Percentiles rank a stretch among this genome's conserved stretches.
Evolutionary conservation across 2,797 vertebrate genomes (phyloP).

Genomic region (Sitta carolinensis): DNA sequence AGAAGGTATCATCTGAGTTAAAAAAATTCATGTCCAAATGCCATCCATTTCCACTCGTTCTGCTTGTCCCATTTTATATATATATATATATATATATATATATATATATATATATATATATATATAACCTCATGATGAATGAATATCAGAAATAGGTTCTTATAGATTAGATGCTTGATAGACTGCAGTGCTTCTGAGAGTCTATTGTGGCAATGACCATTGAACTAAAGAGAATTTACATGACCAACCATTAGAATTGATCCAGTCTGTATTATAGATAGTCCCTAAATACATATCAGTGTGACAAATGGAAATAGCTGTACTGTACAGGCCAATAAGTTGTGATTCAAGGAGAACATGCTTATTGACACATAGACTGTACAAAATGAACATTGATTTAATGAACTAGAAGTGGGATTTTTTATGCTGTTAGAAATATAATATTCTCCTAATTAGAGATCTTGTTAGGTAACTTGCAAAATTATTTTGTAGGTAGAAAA

Average conservation of each 20-base stretch:
- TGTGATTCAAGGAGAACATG: constrained; percentile 8
- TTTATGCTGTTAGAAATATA: neutral
- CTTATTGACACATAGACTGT: neutral
- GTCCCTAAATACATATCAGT: constrained; percentile 34
- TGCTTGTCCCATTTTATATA: neutral
- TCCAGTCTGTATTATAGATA: constrained; percentile 22
- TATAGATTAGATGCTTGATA: neutral
- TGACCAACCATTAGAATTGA: constrained; percentile 23
- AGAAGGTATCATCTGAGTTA: neutral
- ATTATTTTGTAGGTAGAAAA: neutral
- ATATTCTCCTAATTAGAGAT: neutral
- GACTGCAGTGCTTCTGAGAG: constrained; percentile 18
- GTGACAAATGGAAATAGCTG: constrained; percentile 40
- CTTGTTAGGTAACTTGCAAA: neutral
- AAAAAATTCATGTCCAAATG: neutral
- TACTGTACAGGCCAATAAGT: neutral
- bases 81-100: too few relatives aligned
- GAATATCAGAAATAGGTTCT: constrained; percentile 8
- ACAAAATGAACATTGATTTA: neutral
- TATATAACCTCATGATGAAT: neutral
- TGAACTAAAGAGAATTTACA: constrained; percentile 51
- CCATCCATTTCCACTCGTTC: neutral
- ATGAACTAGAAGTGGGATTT: neutral
- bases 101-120: too few relatives aligned
- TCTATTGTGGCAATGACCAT: constrained; percentile 9